Base-by-base conservation (phyloP, 2,113 vertebrate species). In the Anoplopoma fimbria region DNA sequence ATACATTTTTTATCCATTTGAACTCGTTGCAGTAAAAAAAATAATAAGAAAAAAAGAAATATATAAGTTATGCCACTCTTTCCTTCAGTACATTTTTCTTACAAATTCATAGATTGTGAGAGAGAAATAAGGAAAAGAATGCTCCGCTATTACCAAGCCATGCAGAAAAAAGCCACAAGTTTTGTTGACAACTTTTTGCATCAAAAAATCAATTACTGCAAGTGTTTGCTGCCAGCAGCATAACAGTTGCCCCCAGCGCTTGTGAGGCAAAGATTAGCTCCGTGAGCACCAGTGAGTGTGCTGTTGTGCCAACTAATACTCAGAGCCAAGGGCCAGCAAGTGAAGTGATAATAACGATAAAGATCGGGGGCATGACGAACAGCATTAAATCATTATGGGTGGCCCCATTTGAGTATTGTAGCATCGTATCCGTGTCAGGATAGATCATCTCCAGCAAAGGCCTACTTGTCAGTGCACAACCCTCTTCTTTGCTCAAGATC, bases 181-280 rank as follows among this genome's bases (percentile, higher is more conserved):
- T 69, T 64, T 36, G 31, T 34, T 40, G 38, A 69, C 76, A 71
- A 80, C 65, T 69, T 76, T 81, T 75, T 67, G 45, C 60, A 31
- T 71, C 23, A 65, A 40, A 51, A 67, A 69, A 86, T 81, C 75
- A 72, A 61, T 87, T 76, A 71, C n/a, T 60, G 62, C 17, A 29
- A 83, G 62, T 74, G 62, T 69, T 83, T 67, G 77, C 69, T 78
- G 63, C 84, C 81, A 75, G 77, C 73, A 55, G 19, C 21, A 58
- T 40, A 68, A 68, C 53, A 51, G 33, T 2, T 29, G 67, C 74
- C 62, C 33, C 33, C 29, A 68, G 74, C 61, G 10, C 55, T 68
- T 21, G 0, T 13, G 38, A 87, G 70, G 65, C 64, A 77, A 88
- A 74, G 55, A 75, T 85, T n/a, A 69, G 58, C 75, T 69, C 60